Base-by-base conservation (phyloP, 1,140 invertebrate genomes). In the Aporrectodea caliginosa region DNA sequence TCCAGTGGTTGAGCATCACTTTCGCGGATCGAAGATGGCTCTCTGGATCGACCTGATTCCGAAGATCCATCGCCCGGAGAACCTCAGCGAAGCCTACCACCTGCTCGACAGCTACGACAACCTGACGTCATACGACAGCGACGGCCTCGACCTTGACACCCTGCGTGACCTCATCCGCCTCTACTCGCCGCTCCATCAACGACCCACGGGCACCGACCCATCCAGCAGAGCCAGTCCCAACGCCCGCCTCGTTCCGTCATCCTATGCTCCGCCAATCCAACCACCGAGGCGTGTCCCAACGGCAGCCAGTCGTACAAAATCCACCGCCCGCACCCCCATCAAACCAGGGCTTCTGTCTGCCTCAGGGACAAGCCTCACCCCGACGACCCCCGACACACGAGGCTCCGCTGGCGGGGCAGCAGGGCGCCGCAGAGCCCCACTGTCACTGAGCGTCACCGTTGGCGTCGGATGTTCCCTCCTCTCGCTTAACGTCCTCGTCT, bases 1-100 rank as follows among this genome's bases (percentile, higher is more conserved):
- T 14, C 84, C 84, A 12, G 79, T 78, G 2, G 69, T 96, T 34
- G 94, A 96, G 85, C 95, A 96, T 84, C 96, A 98, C 88, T 98
- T 98, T 88, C 91, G 96, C 81, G 95, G 95, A 2, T 95, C 96
- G 88, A 92, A 94, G 75, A 90, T 98, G 27, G 97, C 95, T 0
- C 96, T 98, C 87, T 99, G 97, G 97, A 87, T 96, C 35, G 95
- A 97, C 84, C 90, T 98, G 31, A 94, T 99, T 69, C 97, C 97
- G 1, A 95, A 97, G 86, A 90, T 99, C 27, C 96, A 98, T 84
- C 92, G 93, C 69, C 93, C 93, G 35, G 83, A 80, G 72, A 94
- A 94, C 84, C 93, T 95, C 29, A 93, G 93, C 2, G 90, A 91
- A 58, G 92, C 93, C 0, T 94, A 96, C 88, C 95, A 97, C 88